Conservation (phyloP, 2,888 invertebrate genomes). For the Pandemis cinnamomeana region DNA sequence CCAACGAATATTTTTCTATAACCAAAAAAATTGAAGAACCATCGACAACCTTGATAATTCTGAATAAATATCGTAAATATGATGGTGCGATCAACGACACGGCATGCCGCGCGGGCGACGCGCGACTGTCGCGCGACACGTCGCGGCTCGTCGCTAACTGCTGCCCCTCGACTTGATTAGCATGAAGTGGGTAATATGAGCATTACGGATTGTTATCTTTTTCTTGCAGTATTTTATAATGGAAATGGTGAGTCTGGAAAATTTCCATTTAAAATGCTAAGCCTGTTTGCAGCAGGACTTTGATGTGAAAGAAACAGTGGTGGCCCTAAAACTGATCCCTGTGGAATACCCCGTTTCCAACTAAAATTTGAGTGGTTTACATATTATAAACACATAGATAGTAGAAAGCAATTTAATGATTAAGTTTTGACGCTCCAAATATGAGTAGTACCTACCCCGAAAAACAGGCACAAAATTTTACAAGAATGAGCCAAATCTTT, state of each 20-base stretch:
- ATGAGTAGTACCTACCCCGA: background rate
- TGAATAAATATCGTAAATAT: slow-evolving; percentile 33
- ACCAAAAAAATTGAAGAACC: background rate
- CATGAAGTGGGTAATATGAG: background rate
- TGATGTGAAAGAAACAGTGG: background rate
- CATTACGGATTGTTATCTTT: background rate
- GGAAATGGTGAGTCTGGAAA: background rate
- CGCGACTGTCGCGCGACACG: slow-evolving; percentile 16
- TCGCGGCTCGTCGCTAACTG: background rate
- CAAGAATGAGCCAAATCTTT: too few relatives aligned
- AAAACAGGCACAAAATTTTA: too few relatives aligned
- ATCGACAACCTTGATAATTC: background rate
- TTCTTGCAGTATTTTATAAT: background rate
- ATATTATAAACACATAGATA: background rate
- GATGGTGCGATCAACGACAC: slow-evolving; percentile 13
- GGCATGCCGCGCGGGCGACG: slow-evolving; percentile 17
- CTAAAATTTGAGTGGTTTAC: background rate
- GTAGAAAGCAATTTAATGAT: background rate
- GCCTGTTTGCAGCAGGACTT: background rate
- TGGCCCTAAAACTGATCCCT: background rate
- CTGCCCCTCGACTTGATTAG: background rate
- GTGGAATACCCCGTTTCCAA: background rate
- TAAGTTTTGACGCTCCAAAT: background rate
- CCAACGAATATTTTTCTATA: background rate
- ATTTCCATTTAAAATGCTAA: background rate